phyloP scores from a whole-genome alignment of 2,797 vertebrate species.

The Neosilurus mollespiculum region DNA sequence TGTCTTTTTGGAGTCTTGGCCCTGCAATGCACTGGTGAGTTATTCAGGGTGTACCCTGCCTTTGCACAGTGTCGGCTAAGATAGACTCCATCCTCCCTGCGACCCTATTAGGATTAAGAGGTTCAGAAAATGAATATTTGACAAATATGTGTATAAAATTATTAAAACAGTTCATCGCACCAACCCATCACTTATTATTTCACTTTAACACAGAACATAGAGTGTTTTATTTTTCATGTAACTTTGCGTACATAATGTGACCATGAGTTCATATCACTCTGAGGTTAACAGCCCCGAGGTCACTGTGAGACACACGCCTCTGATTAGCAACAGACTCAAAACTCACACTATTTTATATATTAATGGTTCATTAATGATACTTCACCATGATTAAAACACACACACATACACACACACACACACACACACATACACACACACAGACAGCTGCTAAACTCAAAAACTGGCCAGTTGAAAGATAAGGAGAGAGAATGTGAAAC shows the following conservation, averaged over 20 bases:
- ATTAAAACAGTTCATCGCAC: not conserved
- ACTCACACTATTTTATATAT: slow-evolving; percentile 2
- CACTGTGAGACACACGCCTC: not conserved
- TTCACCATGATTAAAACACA: not conserved
- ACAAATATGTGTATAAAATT: too few species aligned
- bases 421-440: not conserved
- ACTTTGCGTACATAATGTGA: not conserved
- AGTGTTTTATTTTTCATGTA: not conserved
- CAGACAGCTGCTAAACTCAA: not conserved
- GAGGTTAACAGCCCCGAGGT: slow-evolving; percentile 45
- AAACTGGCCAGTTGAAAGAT: not conserved
- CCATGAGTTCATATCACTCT: slow-evolving; percentile 4
- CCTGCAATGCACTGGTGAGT: too few species aligned
- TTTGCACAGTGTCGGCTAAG: too few species aligned
- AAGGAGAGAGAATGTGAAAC: not conserved
- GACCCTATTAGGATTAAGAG: too few species aligned
- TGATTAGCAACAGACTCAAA: not conserved
- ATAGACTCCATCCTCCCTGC: too few species aligned
- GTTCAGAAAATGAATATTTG: too few species aligned
- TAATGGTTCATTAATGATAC: not conserved
- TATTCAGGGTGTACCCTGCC: too few species aligned
- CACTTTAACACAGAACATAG: not conserved
- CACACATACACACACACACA: slow-evolving; percentile 7
- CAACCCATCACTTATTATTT: not conserved
- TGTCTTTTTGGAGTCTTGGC: too few species aligned